Evolutionary conservation across 2,113 vertebrate species (phyloP).

Genomic region (Pristiophorus japonicus): DNA sequence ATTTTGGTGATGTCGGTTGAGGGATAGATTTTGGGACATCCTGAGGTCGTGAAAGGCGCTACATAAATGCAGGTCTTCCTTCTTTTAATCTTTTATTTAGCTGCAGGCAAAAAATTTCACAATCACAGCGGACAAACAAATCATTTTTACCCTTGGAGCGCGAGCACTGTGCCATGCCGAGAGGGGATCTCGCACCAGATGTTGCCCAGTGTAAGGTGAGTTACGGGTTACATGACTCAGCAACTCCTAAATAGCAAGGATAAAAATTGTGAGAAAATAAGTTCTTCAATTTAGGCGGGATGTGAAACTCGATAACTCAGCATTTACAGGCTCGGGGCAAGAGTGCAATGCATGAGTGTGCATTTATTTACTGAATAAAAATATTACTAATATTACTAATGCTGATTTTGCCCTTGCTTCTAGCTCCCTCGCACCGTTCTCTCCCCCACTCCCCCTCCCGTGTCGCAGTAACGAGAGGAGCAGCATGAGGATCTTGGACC

Average conservation of each 20-base stretch:
- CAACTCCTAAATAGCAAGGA: conserved; percentile 7
- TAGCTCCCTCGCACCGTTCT: no score
- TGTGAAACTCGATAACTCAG: conserved; percentile 30
- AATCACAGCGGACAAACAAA: neutral
- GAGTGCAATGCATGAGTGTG: conserved; percentile 18
- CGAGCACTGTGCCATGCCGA: neutral
- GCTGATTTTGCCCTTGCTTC: no score
- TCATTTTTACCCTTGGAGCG: neutral
- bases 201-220: conserved; percentile 8
- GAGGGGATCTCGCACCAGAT: neutral
- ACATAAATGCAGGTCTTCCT: neutral
- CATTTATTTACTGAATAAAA: neutral
- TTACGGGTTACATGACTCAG: conserved; percentile 18
- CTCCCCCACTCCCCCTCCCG: no score
- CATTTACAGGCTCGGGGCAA: neutral
- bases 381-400: neutral
- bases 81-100: no score
- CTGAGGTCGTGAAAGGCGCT: neutral
- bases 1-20: neutral
- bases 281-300: conserved; percentile 30
- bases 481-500: neutral
- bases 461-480: neutral
- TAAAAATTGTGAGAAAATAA: neutral
- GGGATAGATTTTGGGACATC: neutral
- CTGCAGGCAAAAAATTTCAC: neutral